phyloP scores from a whole-genome alignment of 2,888 invertebrate species.

The Hedychridium roseum region DNA sequence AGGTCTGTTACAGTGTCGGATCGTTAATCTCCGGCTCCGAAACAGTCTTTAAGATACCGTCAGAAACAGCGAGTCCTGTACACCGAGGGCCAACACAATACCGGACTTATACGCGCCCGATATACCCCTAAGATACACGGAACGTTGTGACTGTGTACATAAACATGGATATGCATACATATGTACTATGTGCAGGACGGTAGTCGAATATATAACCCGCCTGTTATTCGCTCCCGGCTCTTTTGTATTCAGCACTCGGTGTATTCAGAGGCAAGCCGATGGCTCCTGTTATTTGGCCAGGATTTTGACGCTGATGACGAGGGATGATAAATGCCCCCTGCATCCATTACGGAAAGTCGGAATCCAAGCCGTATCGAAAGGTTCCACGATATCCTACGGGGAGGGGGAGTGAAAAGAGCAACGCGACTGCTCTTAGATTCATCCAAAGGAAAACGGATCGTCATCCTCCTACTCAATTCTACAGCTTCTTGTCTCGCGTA shows the following conservation, averaged over 20 bases:
- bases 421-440: no score
- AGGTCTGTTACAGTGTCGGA: background rate
- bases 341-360: slow-evolving; percentile 27
- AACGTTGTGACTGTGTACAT: background rate
- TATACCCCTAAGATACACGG: background rate
- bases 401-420: no score
- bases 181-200: background rate
- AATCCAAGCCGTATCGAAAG: background rate
- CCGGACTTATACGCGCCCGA: background rate
- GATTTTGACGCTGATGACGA: slow-evolving; percentile 48
- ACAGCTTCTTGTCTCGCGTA: no score
- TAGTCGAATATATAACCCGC: slow-evolving; percentile 7
- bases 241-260: slow-evolving; percentile 35
- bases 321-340: slow-evolving; percentile 43
- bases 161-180: background rate
- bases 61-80: background rate
- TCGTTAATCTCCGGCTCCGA: background rate
- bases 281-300: slow-evolving; percentile 37
- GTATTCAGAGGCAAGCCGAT: slow-evolving; percentile 31
- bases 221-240: slow-evolving; percentile 21
- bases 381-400: background rate
- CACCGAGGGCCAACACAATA: background rate
- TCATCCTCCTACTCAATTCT: no score
- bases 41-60: background rate
- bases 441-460: no score